Conservation (phyloP, 2,113 vertebrate genomes). For the Chlamydotis undulata region DNA sequence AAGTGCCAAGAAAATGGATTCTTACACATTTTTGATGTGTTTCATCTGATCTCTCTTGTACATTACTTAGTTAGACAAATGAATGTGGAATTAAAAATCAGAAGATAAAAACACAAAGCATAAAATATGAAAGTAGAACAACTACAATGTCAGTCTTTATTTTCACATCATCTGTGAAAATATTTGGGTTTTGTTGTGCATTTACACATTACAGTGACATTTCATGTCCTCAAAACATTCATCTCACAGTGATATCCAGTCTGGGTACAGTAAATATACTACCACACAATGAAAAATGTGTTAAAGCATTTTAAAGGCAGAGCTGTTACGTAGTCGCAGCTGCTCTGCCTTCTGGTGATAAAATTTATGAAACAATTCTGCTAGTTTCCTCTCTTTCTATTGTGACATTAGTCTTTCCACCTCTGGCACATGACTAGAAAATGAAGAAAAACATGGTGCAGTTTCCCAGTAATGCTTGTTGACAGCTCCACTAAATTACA, state of each 20-base stretch:
- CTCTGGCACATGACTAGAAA: conserved; percentile 7
- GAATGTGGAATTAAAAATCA: background rate
- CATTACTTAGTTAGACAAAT: background rate
- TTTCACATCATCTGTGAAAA: background rate
- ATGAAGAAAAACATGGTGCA: background rate
- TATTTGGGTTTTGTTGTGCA: background rate
- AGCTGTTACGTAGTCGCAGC: background rate
- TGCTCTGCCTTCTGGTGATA: conserved; percentile 6
- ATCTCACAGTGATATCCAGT: background rate
- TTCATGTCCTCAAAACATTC: background rate
- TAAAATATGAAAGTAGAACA: background rate
- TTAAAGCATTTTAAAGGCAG: conserved; percentile 27
- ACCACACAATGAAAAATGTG: background rate
- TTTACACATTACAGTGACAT: background rate
- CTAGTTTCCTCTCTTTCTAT: background rate
- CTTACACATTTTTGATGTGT: background rate
- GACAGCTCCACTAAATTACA: background rate
- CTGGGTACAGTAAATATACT: background rate
- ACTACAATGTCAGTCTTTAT: background rate
- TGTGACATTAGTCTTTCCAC: conserved; percentile 23
- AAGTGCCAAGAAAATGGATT: background rate
- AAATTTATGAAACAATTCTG: background rate
- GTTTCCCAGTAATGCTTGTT: background rate
- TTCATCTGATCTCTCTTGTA: background rate
- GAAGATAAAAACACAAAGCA: background rate